Evolutionary conservation across 2,797 vertebrate species (phyloP).

Genomic region (Clarias platycephalus): DNA sequence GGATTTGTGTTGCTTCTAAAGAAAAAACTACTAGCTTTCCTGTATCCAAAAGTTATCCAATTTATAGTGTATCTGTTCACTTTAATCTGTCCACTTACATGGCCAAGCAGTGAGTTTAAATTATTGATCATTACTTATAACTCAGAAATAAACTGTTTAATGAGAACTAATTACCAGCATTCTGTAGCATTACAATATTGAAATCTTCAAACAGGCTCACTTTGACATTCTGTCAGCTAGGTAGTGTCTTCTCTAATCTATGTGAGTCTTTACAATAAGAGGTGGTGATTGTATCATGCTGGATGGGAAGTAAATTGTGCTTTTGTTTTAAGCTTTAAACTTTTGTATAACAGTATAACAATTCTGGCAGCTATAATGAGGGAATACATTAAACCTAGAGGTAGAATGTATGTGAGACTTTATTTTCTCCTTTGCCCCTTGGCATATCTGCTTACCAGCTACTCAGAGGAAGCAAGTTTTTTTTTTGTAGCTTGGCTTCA

Average conservation of each 20-base stretch:
- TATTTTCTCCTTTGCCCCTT: neutral
- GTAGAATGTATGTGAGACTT: neutral
- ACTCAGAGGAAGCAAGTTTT: neutral
- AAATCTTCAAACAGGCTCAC: neutral
- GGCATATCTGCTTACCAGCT: neutral
- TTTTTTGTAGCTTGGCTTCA: neutral
- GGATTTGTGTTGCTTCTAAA: neutral
- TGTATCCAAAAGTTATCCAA: neutral
- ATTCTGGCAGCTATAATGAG: neutral
- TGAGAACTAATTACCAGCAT: neutral
- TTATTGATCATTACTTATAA: neutral
- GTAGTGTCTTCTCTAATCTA: neutral
- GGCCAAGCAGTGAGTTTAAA: neutral
- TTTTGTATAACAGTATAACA: neutral
- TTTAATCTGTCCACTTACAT: neutral
- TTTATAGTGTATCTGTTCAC: neutral
- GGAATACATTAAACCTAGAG: neutral
- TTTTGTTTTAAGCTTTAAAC: neutral
- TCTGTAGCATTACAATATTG: neutral
- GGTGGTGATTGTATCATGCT: neutral
- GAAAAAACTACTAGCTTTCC: neutral
- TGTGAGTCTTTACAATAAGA: neutral
- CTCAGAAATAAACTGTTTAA: neutral
- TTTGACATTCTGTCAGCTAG: neutral
- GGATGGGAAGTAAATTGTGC: neutral